Evolutionary conservation across 2,888 invertebrate species (phyloP).

Genomic region (Tetragnatha montana): DNA sequence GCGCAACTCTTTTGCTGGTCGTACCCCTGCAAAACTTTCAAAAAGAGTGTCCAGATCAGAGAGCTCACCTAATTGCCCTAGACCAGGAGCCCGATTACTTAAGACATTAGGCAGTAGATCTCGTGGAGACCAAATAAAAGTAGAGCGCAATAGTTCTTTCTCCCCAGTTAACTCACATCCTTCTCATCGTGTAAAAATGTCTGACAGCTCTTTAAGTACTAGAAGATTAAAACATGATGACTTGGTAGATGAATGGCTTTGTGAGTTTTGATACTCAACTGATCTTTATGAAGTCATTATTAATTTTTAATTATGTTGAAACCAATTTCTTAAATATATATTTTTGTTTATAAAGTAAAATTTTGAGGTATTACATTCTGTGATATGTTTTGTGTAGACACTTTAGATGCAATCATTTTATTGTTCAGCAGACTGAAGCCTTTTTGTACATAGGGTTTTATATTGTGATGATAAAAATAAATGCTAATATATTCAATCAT

Average conservation of each 20-base stretch:
- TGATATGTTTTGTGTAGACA: background rate
- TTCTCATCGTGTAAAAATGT: background rate
- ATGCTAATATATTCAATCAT: too few species aligned
- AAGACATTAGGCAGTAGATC: background rate
- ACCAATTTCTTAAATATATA: background rate
- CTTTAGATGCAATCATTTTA: background rate
- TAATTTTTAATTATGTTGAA: background rate
- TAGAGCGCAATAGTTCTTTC: background rate
- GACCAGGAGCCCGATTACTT: background rate
- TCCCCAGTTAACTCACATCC: background rate
- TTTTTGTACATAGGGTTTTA: background rate
- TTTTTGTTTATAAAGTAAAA: background rate
- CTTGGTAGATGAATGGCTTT: slow-evolving; percentile 28
- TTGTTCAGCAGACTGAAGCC: background rate
- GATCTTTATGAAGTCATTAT: background rate
- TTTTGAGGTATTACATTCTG: background rate
- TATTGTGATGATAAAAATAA: background rate
- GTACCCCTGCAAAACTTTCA: slow-evolving; percentile 7
- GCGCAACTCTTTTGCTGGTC: slow-evolving; percentile 44
- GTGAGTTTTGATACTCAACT: slow-evolving; percentile 19
- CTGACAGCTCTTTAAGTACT: slow-evolving; percentile 25
- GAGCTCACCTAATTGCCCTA: slow-evolving; percentile 45
- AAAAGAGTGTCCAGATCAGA: slow-evolving; percentile 48
- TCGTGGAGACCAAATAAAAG: background rate
- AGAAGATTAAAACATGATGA: slow-evolving; percentile 33